A percentile compares a stretch with the other conserved stretches of the same genome.
phyloP scores from a whole-genome alignment of 2,797 vertebrate species.

The Petrocephalus schoutedeni region DNA sequence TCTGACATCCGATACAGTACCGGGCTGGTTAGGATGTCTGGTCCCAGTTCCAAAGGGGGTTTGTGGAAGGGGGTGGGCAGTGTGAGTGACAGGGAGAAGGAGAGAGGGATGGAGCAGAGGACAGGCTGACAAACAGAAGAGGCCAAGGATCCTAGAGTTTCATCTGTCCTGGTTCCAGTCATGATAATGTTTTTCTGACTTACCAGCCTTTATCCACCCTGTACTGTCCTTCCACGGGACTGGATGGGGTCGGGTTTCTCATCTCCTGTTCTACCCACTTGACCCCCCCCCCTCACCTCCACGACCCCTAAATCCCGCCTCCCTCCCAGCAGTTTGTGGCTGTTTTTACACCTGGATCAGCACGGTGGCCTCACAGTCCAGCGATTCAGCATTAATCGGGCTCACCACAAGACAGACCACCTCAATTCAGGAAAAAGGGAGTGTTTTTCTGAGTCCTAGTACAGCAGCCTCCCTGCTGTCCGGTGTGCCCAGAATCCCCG shows the following conservation, averaged over 20 bases:
- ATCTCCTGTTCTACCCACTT: constrained; percentile 19
- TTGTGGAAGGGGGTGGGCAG: background rate
- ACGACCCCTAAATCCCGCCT: background rate
- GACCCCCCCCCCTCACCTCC: constrained; percentile 8
- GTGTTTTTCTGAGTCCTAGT: background rate
- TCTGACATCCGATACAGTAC: constrained; percentile 10
- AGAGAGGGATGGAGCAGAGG: background rate
- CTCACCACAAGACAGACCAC: background rate
- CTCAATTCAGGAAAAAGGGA: background rate
- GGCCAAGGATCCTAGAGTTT: background rate
- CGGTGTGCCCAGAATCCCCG: background rate
- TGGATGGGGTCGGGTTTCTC: constrained; percentile 5
- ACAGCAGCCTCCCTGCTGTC: background rate
- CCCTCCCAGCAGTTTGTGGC: background rate
- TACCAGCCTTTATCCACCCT: constrained; percentile 13
- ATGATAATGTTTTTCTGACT: constrained; percentile 15
- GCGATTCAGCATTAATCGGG: background rate
- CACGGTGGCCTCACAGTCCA: background rate
- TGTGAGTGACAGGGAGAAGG: background rate
- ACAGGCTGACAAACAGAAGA: background rate
- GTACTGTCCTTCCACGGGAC: background rate
- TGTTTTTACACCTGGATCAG: constrained; percentile 18
- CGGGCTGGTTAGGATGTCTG: background rate
- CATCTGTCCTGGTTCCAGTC: background rate
- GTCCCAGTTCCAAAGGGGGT: background rate